phyloP scores from a whole-genome alignment of 2,888 invertebrate species.

The Tortrix viridana region DNA sequence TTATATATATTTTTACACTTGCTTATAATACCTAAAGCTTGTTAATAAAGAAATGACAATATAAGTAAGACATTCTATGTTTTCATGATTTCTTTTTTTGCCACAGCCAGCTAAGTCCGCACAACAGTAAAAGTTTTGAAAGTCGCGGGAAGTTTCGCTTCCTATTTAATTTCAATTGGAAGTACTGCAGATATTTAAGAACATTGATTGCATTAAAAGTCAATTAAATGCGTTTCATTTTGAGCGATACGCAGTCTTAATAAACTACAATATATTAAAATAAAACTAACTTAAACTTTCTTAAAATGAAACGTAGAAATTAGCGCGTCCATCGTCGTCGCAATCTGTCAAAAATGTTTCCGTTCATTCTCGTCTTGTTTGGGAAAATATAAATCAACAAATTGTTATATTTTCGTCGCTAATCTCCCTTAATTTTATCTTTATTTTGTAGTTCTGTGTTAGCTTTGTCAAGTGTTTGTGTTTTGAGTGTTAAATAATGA shows the following conservation, averaged over 20 bases:
- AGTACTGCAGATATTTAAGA: background rate
- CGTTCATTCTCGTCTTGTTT: constrained; percentile 63
- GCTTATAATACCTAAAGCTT: too few species aligned
- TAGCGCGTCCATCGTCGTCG: constrained; percentile 54
- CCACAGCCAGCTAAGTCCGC: background rate
- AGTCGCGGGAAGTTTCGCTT: constrained; percentile 31
- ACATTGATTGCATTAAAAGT: constrained; percentile 14
- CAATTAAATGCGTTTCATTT: constrained; percentile 11
- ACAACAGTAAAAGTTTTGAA: constrained; percentile 17
- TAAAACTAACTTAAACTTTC: constrained; percentile 33
- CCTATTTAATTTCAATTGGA: constrained; percentile 14
- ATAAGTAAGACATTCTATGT: too few species aligned
- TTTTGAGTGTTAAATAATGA: constrained; percentile 54
- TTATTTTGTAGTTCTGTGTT: constrained; percentile 46
- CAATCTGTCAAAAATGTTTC: constrained; percentile 76
- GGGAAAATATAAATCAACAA: constrained; percentile 31
- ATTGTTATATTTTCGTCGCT: constrained; percentile 25
- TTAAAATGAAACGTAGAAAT: constrained; percentile 62
- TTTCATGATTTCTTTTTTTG: background rate
- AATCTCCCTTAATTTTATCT: constrained; percentile 50
- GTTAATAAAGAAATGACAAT: too few species aligned
- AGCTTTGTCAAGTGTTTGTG: constrained; percentile 45
- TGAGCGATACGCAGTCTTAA: background rate
- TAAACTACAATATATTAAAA: background rate
- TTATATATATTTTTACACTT: too few species aligned